Evolutionary conservation across 2,888 invertebrate species (phyloP).

Genomic region (Epinotia ramella): DNA sequence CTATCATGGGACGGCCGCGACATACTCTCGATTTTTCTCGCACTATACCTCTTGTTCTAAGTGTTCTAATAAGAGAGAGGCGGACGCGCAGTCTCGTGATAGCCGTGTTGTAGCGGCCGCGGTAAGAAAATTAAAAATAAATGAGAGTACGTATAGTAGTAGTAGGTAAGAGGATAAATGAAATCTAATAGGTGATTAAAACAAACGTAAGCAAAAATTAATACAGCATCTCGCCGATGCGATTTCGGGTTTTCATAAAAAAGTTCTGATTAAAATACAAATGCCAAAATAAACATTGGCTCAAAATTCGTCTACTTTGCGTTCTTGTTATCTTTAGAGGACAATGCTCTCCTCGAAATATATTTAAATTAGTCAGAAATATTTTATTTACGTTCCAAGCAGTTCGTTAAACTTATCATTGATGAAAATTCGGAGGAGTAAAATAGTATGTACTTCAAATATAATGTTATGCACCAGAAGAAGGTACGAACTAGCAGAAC

Average conservation of each 20-base stretch:
- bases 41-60: no score
- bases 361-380: slow-evolving; percentile 34
- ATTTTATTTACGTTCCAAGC: slow-evolving; percentile 20
- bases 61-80: no score
- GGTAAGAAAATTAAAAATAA: no score
- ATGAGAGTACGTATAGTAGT: no score
- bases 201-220: background rate
- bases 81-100: no score
- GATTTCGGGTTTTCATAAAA: background rate
- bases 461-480: background rate
- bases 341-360: slow-evolving; percentile 16
- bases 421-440: slow-evolving; percentile 16
- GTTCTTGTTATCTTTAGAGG: slow-evolving; percentile 20
- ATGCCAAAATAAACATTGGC: background rate
- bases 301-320: slow-evolving; percentile 4
- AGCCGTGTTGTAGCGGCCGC: no score
- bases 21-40: no score
- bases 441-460: background rate
- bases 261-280: background rate
- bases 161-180: no score
- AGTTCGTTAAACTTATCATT: slow-evolving; percentile 35
- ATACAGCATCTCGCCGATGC: background rate
- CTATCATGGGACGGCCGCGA: no score
- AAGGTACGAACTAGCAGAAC: no score
- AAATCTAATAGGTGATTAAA: no score